Percentiles rank a stretch among this genome's conserved stretches.
Evolutionary conservation across 2,797 vertebrate genomes (phyloP).

Genomic region (Lophius americanus): DNA sequence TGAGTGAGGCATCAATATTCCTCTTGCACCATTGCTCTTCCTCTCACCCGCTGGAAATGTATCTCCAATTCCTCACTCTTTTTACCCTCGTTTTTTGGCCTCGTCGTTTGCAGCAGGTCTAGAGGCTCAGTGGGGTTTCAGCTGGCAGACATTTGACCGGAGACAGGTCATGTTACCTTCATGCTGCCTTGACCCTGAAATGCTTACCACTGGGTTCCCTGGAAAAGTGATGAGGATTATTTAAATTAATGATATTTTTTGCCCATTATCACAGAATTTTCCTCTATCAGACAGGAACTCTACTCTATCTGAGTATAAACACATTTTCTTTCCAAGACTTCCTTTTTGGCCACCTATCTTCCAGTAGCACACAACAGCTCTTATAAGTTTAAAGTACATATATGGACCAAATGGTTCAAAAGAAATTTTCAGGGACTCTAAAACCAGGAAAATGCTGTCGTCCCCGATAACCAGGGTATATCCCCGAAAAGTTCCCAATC

Average conservation of each 20-base stretch:
- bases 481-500: no score
- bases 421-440: no score
- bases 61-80: constrained; percentile 1
- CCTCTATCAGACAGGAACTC: constrained; percentile 34
- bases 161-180: constrained; percentile 52
- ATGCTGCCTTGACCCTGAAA: constrained; percentile 47
- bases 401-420: no score
- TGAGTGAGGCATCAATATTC: neutral
- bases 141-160: constrained; percentile 44
- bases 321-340: no score
- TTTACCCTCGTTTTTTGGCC: constrained; percentile 3
- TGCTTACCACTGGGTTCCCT: constrained; percentile 40
- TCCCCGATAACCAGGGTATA: no score
- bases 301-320: no score
- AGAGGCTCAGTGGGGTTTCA: constrained; percentile 30
- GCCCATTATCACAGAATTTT: constrained; percentile 42
- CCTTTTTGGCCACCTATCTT: no score
- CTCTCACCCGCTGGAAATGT: constrained; percentile 4
- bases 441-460: no score
- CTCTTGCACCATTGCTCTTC: neutral
- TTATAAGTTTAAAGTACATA: constrained; percentile 18
- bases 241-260: constrained; percentile 69
- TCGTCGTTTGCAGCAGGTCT: constrained; percentile 36
- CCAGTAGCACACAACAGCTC: neutral
- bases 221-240: constrained; percentile 67